A percentile compares a stretch with the other conserved stretches of the same genome.
Conservation (phyloP, 2,888 invertebrate genomes). For the Disparrhopalites patrizii region DNA sequence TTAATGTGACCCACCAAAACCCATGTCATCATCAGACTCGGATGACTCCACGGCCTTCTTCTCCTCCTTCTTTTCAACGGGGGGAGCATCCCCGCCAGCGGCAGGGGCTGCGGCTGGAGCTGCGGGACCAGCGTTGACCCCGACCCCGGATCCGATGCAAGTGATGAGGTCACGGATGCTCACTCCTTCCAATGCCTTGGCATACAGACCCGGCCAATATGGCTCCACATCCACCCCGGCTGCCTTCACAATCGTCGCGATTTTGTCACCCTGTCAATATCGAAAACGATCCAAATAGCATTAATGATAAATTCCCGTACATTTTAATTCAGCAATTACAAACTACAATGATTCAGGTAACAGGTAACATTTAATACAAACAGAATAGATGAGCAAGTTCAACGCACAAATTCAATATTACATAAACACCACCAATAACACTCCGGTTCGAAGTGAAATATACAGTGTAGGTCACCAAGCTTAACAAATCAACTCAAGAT, state of each 20-base stretch:
- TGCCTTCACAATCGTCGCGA: constrained; percentile 92
- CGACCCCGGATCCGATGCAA: constrained; percentile 87
- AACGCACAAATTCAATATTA: too few relatives aligned
- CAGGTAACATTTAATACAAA: too few relatives aligned
- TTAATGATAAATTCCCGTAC: not conserved
- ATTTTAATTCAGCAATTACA: not conserved
- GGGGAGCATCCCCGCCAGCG: constrained; percentile 58
- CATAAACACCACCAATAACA: too few relatives aligned
- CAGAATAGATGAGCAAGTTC: too few relatives aligned
- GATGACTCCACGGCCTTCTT: constrained; percentile 73
- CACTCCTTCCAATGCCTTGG: constrained; percentile 91
- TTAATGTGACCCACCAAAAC: constrained; percentile 61
- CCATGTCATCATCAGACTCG: constrained; percentile 87
- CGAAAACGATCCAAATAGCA: too few relatives aligned
- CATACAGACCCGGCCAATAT: constrained; percentile 98
- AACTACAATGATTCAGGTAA: too few relatives aligned
- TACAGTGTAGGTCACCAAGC: too few relatives aligned
- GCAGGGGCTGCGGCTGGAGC: constrained; percentile 49
- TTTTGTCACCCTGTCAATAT: constrained; percentile 83
- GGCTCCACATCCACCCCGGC: constrained; percentile 95
- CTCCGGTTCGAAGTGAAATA: too few relatives aligned
- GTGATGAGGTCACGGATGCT: constrained; percentile 90
- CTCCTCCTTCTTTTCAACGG: constrained; percentile 60
- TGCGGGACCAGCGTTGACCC: constrained; percentile 67
- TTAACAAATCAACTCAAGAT: too few relatives aligned